Percentiles rank a stretch among this genome's conserved stretches.
Conservation (phyloP, 92 coral and sea anemone genomes). For the Scolanthus callimorphus region DNA sequence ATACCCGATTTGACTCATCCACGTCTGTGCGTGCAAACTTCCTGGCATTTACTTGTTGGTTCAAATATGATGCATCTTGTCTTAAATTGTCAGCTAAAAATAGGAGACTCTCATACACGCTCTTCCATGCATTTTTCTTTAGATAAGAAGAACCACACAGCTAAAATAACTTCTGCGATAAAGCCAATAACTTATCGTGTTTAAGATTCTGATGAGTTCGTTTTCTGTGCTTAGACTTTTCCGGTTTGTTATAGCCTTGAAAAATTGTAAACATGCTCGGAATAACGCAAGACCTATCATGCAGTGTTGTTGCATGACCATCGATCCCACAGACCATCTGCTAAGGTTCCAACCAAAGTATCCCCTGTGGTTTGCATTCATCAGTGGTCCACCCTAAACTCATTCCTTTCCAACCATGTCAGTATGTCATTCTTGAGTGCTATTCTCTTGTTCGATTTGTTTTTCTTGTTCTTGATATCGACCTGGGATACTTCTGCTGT, state of each 20-base stretch:
- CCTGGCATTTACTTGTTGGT: conserved; percentile 20
- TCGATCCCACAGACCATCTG: conserved; percentile 41
- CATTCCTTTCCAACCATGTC: conserved; percentile 50
- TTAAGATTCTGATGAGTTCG: conserved; percentile 39
- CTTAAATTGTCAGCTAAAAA: conserved; percentile 45
- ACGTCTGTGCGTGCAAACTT: conserved; percentile 33
- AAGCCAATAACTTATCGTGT: conserved; percentile 27
- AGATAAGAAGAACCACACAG: conserved; percentile 37
- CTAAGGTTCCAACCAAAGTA: conserved; percentile 22
- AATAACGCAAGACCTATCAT: conserved; percentile 22
- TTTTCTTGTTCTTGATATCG: conserved; percentile 23
- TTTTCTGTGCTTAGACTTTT: no score
- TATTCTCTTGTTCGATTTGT: conserved; percentile 23
- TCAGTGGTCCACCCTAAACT: conserved; percentile 46
- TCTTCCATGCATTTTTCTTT: conserved; percentile 50
- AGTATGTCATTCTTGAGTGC: conserved; percentile 47
- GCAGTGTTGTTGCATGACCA: conserved; percentile 42
- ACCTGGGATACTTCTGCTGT: conserved; percentile 10
- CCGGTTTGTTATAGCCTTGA: conserved; percentile 40
- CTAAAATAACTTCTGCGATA: conserved; percentile 43
- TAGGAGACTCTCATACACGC: conserved; percentile 34
- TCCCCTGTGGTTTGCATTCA: conserved; percentile 28
- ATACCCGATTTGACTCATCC: conserved; percentile 34
- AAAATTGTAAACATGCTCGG: conserved; percentile 39
- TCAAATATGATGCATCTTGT: conserved; percentile 43